Percentiles rank a stretch among this genome's conserved stretches.
Evolutionary conservation across 2,888 invertebrate species (phyloP).

Genomic region (Pristionchus fissidentatus): DNA sequence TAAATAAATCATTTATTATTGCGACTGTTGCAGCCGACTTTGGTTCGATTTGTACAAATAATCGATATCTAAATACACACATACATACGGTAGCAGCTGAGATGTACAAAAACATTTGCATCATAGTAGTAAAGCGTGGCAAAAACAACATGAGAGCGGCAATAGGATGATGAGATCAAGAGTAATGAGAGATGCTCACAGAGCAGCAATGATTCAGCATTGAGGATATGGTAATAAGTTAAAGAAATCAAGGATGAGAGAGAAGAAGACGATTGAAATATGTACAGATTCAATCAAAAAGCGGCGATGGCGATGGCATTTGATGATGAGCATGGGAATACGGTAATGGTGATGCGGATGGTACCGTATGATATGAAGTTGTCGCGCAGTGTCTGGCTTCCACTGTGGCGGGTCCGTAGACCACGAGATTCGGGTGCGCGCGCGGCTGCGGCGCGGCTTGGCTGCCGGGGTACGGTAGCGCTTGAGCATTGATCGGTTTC

Average conservation of each 20-base stretch:
- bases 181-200: not conserved
- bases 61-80: conserved; percentile 10
- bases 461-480: conserved; percentile 27
- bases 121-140: conserved; percentile 16
- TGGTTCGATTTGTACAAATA: not conserved
- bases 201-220: too few species aligned
- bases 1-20: conserved; percentile 33
- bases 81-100: not conserved
- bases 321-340: too few species aligned
- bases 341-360: not conserved
- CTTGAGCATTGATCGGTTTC: conserved; percentile 35
- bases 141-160: not conserved
- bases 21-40: not conserved
- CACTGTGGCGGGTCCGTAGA: conserved; percentile 12
- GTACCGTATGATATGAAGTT: conserved; percentile 26
- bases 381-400: not conserved
- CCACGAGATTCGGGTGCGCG: conserved; percentile 11
- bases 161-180: conserved; percentile 1
- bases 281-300: not conserved
- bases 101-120: not conserved
- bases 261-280: not conserved
- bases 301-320: too few species aligned
- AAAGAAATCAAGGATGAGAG: not conserved
- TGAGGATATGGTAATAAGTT: conserved; percentile 25
- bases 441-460: not conserved